These are phyloP conservation scores for Aphis gossypii DNA, from an alignment of 1,140 invertebrate genomes.

Conservation along the genomic window DNA sequence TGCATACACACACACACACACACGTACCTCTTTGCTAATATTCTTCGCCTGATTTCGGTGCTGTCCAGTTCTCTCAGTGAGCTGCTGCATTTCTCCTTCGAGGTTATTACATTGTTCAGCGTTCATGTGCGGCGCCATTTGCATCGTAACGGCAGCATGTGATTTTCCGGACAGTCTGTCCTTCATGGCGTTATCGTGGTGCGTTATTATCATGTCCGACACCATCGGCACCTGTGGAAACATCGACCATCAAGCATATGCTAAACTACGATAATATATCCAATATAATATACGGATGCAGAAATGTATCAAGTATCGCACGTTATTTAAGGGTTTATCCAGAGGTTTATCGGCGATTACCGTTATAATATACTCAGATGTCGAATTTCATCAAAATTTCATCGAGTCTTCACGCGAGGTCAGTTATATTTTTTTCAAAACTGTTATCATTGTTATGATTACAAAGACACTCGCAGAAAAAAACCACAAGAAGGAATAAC, in stretches of 20 bases:
- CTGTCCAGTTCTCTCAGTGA: background rate
- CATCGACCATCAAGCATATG: background rate
- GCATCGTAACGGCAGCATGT: background rate
- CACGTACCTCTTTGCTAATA: slow-evolving; percentile 40
- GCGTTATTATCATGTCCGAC: slow-evolving; percentile 24
- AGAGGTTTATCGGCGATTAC: background rate
- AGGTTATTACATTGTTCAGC: background rate
- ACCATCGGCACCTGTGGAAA: background rate
- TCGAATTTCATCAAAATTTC: too few relatives aligned
- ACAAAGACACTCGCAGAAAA: background rate
- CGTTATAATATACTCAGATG: background rate
- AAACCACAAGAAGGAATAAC: background rate
- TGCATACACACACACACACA: too few relatives aligned
- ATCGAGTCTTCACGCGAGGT: background rate
- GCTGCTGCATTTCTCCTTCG: background rate
- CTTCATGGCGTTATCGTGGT: slow-evolving; percentile 19
- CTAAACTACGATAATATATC: background rate
- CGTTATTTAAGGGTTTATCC: background rate
- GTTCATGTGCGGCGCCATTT: background rate
- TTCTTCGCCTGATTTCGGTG: background rate
- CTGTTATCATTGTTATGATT: background rate
- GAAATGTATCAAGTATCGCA: background rate
- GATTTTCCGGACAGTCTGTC: slow-evolving; percentile 20
- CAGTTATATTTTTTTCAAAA: background rate
- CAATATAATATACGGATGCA: background rate